Conservation (phyloP, 2,113 vertebrate species). For the Taurulus bubalis region DNA sequence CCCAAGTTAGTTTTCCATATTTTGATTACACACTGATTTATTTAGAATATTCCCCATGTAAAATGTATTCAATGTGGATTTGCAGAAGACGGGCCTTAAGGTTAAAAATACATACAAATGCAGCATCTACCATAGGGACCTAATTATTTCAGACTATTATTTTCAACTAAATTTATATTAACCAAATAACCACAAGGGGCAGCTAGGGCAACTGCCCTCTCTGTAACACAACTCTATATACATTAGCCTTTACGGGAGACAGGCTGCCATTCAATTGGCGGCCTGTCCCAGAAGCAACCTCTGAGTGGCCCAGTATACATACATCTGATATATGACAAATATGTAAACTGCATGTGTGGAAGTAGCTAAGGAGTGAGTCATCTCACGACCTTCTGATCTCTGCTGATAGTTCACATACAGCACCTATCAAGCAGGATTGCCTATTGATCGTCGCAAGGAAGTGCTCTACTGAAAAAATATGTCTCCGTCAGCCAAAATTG, state of each 20-base stretch:
- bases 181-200: constrained; percentile 11
- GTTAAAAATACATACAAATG: neutral
- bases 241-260: neutral
- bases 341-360: neutral
- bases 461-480: too few species aligned
- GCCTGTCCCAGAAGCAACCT: neutral
- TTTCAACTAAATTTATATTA: constrained; percentile 16
- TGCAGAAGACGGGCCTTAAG: neutral
- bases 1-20: neutral
- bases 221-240: neutral
- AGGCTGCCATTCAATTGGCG: neutral
- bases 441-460: neutral
- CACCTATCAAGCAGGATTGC: neutral
- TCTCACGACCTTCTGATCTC: neutral
- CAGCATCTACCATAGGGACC: neutral
- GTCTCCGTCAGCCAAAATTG: neutral
- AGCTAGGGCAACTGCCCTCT: neutral
- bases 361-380: neutral
- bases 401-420: neutral
- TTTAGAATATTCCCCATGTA: neutral
- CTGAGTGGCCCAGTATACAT: neutral
- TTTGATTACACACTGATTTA: neutral
- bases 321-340: neutral
- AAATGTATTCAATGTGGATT: neutral
- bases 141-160: neutral